Conservation (phyloP, 2,797 vertebrate genomes). For the Crypturellus tataupa region DNA sequence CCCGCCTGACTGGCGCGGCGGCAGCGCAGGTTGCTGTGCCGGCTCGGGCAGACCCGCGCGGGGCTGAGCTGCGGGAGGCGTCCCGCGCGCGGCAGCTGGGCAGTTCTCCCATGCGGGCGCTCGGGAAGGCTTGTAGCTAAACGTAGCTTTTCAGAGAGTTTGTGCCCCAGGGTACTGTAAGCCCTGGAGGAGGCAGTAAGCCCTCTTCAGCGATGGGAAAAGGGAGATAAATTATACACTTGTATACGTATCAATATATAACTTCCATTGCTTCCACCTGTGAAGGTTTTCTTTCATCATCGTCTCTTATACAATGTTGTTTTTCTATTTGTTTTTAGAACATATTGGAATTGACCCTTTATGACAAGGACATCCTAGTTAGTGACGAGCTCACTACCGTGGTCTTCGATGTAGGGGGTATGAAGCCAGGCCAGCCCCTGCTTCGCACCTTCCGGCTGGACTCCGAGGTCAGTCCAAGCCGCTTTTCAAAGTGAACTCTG, state of each 20-base stretch:
- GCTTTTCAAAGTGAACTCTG: neutral
- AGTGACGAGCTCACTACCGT: conserved; percentile 73
- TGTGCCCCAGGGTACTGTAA: neutral
- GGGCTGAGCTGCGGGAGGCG: neutral
- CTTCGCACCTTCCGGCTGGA: conserved; percentile 73
- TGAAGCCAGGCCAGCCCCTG: conserved; percentile 66
- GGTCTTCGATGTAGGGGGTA: conserved; percentile 77
- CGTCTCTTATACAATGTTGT: neutral
- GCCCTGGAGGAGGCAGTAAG: neutral
- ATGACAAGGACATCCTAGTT: conserved; percentile 77
- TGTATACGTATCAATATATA: no score
- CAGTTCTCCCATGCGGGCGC: neutral
- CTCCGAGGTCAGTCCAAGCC: conserved; percentile 67
- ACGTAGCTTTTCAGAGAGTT: neutral
- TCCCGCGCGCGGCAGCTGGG: fast-evolving
- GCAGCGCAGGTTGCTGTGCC: neutral
- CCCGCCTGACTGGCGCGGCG: neutral
- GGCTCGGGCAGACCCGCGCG: neutral
- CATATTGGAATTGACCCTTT: conserved; percentile 80
- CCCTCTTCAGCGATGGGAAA: neutral
- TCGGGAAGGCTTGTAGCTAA: neutral
- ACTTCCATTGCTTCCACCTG: neutral
- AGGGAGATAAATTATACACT: neutral
- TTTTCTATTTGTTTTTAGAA: conserved; percentile 74
- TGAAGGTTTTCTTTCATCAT: neutral